These are phyloP conservation scores for Yponomeuta cagnagella DNA, from an alignment of 2,888 invertebrate genomes.

Conservation along the genomic window DNA sequence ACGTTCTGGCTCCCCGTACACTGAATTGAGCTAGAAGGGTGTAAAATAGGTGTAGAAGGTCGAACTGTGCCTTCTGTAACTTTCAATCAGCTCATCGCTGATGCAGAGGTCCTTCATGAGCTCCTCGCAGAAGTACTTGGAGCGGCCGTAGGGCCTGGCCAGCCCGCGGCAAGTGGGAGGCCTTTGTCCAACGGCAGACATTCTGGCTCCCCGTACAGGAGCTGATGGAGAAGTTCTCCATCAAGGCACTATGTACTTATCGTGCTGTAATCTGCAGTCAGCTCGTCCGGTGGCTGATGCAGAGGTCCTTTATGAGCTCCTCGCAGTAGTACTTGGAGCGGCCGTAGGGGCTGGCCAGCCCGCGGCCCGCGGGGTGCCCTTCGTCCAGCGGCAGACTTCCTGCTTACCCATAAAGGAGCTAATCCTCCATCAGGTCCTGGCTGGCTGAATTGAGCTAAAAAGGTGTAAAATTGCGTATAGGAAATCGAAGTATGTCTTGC, in stretches of 20 bases:
- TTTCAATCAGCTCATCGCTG: conserved; percentile 75
- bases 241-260: too few species aligned
- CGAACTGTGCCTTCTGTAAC: too few species aligned
- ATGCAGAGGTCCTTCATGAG: conserved; percentile 90
- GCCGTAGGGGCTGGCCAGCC: conserved; percentile 92
- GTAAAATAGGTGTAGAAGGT: too few species aligned
- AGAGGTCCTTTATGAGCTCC: conserved; percentile 92
- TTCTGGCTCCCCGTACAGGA: too few species aligned
- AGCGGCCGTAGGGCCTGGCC: conserved; percentile 92
- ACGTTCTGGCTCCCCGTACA: conserved; percentile 90
- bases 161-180: too few species aligned
- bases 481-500: too few species aligned
- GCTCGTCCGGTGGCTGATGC: conserved; percentile 83
- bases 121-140: conserved; percentile 94
- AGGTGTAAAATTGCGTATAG: too few species aligned
- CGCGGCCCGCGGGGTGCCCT: conserved; percentile 84
- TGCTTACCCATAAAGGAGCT: conserved; percentile 66
- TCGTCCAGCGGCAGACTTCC: conserved; percentile 90
- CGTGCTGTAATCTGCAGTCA: too few species aligned
- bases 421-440: too few species aligned
- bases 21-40: conserved; percentile 56
- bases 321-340: conserved; percentile 94
- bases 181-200: too few species aligned
- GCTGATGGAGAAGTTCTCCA: too few species aligned
- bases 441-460: too few species aligned